Evolutionary conservation across 2,113 vertebrate genomes (phyloP), one percentile per base, ranked within the genome.

Genomic region (Scolopax mira): DNA sequence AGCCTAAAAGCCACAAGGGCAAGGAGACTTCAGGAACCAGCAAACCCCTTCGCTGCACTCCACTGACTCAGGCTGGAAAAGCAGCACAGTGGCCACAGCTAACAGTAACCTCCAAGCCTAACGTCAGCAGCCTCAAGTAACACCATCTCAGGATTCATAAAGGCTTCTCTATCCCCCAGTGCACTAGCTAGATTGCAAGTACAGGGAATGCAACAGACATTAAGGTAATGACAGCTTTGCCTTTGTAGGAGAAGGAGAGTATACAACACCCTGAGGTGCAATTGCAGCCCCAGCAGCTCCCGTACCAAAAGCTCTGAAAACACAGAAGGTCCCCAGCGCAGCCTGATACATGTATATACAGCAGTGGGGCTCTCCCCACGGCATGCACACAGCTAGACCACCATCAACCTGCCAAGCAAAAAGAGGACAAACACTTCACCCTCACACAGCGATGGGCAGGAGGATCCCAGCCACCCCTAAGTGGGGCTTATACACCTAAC

Each of bases 271-370:
- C 69, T 4, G 1, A 65, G 80, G 83, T 60, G 48, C 61, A 52
- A 4, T 4, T 21, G 33, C 13, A 71, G 69, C 55, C 48, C 54
- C 60, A 71, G 55, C 48, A 89, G 82, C 67, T 85, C 65, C 1
- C 11, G 60, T 18, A 82, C n/a, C 15, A 62, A 41, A 11, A 52
- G 65, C 28, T 61, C 60, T 72, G 88, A 31, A 79, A 42, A 77
- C 15, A 65, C 54, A 61, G 5, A 37, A 25, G 30, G 42, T n/a
- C 72, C 2, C 7, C 39, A 31, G 51, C 6, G 7, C 41, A 48
- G 71, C 54, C 70, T 13, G 33, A 4, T 11, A 51, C 2, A 0
- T 0, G 6, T 19, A 15, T 1, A 1, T 7, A 41, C 13, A n/a
- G 33, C 0, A 0, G 25, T 31, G 8, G 0, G 4, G 42, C 35